Conservation (phyloP, 2,797 vertebrate genomes). For the Phrynocephalus vlangalii region DNA sequence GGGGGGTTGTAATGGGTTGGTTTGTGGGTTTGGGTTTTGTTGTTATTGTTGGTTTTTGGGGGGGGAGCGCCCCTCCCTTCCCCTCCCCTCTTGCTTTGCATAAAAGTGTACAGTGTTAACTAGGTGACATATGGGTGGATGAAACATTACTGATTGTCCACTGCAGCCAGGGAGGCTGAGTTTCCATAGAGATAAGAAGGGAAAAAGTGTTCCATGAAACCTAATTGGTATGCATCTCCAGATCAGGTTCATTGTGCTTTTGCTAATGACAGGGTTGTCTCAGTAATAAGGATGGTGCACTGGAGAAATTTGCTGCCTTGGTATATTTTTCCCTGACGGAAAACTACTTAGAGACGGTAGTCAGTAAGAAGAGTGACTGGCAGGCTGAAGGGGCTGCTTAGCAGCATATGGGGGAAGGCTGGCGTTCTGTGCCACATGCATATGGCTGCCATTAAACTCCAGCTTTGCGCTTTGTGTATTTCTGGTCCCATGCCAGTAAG, state of each 20-base stretch:
- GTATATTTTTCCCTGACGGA: constrained; percentile 87
- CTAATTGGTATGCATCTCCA: constrained; percentile 99
- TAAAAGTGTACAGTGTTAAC: constrained; percentile 82
- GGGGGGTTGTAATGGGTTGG: constrained; percentile 57
- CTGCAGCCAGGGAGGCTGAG: constrained; percentile 79
- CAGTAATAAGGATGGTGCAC: constrained; percentile 91
- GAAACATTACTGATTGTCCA: constrained; percentile 85
- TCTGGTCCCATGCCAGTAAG: constrained; percentile 85
- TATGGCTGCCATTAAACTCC: constrained; percentile 86
- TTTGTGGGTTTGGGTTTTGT: background rate
- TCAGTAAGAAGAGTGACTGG: constrained; percentile 86
- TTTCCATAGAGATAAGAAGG: constrained; percentile 97
- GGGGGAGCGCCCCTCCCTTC: constrained; percentile 32
- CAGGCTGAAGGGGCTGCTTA: constrained; percentile 84
- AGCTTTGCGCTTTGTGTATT: constrained; percentile 86
- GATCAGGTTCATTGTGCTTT: constrained; percentile 97
- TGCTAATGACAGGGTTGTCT: constrained; percentile 98
- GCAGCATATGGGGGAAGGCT: constrained; percentile 86
- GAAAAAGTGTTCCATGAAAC: constrained; percentile 88
- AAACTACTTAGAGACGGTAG: constrained; percentile 85
- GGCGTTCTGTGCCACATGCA: constrained; percentile 81
- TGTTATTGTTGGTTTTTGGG: background rate
- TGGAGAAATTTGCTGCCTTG: constrained; percentile 91
- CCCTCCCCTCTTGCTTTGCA: constrained; percentile 66
- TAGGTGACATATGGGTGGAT: constrained; percentile 86